phyloP scores from a whole-genome alignment of 2,113 vertebrate genomes.

The Rhea pennata region DNA sequence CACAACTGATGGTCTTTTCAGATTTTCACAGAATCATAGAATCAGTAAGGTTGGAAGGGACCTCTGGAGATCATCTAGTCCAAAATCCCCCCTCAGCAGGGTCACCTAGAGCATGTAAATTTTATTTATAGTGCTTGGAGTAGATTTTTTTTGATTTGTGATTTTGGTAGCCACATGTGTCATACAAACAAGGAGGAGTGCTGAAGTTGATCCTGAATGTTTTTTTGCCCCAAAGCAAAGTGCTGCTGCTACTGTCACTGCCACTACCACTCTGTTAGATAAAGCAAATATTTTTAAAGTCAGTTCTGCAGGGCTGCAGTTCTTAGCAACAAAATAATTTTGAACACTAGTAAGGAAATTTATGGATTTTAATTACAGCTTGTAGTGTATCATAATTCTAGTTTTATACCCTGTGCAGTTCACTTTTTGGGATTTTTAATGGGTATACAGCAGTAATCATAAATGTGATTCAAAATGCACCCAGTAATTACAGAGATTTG shows the following conservation, averaged over 20 bases:
- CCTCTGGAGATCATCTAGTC: too few relatives aligned
- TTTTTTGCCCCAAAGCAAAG: not conserved
- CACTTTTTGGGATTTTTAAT: constrained; percentile 82
- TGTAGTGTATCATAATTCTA: constrained; percentile 78
- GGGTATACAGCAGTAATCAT: constrained; percentile 78
- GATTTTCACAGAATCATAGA: not conserved
- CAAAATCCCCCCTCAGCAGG: too few relatives aligned
- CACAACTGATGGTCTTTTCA: not conserved
- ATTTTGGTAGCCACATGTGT: not conserved
- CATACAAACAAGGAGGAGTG: not conserved
- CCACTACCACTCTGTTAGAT: not conserved
- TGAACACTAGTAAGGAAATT: constrained; percentile 70
- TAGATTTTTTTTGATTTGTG: not conserved
- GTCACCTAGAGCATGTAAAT: too few relatives aligned
- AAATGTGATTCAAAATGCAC: constrained; percentile 82
- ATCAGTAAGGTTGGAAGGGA: too few relatives aligned
- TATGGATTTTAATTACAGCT: constrained; percentile 81
- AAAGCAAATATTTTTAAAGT: constrained; percentile 67
- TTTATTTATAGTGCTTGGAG: not conserved
- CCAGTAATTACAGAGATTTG: constrained; percentile 83
- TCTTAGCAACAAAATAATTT: constrained; percentile 74
- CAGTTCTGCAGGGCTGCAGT: constrained; percentile 57
- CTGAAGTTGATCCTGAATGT: not conserved
- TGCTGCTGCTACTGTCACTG: not conserved
- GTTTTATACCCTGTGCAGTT: constrained; percentile 78